These are phyloP conservation scores for Formica exsecta DNA, from an alignment of 1,140 invertebrate genomes.

Conservation along the genomic window DNA sequence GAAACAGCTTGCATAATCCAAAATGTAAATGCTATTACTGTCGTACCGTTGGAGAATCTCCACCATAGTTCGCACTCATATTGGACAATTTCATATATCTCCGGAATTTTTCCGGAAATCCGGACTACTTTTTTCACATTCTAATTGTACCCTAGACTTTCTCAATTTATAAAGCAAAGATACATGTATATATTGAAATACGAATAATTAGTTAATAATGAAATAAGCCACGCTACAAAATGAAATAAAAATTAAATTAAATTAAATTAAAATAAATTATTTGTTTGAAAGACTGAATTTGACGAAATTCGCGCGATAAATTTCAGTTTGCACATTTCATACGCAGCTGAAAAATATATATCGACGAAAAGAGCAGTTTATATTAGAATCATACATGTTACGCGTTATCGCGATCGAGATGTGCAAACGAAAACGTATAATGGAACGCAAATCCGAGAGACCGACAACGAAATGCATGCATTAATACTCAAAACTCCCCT, in stretches of 20 bases:
- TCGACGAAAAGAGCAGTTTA: constrained; percentile 2
- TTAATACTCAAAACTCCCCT: constrained; percentile 35
- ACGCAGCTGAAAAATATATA: neutral
- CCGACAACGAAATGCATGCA: constrained; percentile 27
- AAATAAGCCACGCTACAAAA: neutral
- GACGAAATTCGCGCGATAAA: neutral
- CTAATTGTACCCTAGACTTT: constrained; percentile 22
- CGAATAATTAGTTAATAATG: constrained; percentile 4
- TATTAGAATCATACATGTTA: constrained; percentile 38
- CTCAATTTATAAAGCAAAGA: neutral
- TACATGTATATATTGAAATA: neutral
- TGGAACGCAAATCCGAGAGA: constrained; percentile 48
- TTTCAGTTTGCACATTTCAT: neutral
- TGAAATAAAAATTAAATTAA: neutral
- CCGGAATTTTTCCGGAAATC: constrained; percentile 25
- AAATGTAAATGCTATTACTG: constrained; percentile 56
- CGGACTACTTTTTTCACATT: constrained; percentile 2
- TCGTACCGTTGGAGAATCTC: constrained; percentile 49
- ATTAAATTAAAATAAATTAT: constrained; percentile 2
- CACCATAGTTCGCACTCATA: constrained; percentile 42
- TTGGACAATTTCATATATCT: constrained; percentile 47
- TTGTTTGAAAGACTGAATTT: neutral
- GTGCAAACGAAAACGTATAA: constrained; percentile 20
- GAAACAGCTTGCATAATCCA: constrained; percentile 50
- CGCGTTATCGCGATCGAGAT: constrained; percentile 26